Conservation (phyloP, 2,797 vertebrate species). For the Phylloscopus collybita region DNA sequence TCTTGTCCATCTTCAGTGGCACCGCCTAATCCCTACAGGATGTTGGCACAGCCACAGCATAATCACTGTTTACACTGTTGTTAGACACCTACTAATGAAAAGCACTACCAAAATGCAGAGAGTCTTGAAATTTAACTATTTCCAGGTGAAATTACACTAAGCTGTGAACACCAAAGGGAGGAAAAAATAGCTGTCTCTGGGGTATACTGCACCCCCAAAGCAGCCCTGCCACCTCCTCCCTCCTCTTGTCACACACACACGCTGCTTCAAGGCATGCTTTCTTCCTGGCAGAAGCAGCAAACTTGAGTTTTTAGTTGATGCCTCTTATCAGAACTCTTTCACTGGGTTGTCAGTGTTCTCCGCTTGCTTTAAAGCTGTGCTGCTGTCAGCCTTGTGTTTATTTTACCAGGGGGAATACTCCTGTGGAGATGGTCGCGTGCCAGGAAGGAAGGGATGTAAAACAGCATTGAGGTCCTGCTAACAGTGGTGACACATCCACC, state of each 20-base stretch:
- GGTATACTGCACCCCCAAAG: not conserved
- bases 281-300: too few species aligned
- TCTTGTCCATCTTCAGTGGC: not conserved
- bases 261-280: too few species aligned
- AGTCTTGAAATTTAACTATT: not conserved
- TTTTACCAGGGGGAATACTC: too few species aligned
- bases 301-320: too few species aligned
- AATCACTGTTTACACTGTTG: not conserved
- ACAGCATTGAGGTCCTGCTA: too few species aligned
- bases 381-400: too few species aligned
- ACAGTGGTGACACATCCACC: rapidly evolving
- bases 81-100: not conserved
- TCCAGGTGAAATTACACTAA: not conserved
- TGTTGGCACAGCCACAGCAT: not conserved
- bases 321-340: too few species aligned
- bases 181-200: not conserved
- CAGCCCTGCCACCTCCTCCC: not conserved
- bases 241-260: not conserved
- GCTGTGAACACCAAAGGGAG: not conserved
- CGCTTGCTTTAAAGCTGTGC: too few species aligned
- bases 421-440: too few species aligned
- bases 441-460: too few species aligned
- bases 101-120: not conserved
- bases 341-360: too few species aligned
- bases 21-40: not conserved